Conservation (phyloP, 2,113 vertebrate genomes). For the Hippoglossus stenolepis region DNA sequence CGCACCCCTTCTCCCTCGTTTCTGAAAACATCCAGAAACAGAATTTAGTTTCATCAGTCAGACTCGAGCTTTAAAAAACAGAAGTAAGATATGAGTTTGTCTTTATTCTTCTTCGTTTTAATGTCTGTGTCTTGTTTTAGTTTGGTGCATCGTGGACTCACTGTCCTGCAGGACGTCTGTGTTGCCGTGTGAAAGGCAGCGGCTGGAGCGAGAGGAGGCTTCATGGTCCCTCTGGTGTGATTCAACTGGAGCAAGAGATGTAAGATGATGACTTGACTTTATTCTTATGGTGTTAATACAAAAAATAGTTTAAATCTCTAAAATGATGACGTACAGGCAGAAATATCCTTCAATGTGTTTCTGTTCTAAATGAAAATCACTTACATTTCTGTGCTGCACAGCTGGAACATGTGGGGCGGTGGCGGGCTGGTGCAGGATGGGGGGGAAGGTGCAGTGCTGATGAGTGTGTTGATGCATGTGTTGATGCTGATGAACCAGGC, state of each 20-base stretch:
- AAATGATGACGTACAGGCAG: background rate
- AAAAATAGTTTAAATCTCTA: background rate
- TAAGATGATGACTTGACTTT: background rate
- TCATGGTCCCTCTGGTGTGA: slow-evolving; percentile 84
- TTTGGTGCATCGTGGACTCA: slow-evolving; percentile 56
- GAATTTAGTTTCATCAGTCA: background rate
- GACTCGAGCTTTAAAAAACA: background rate
- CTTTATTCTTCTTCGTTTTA: background rate
- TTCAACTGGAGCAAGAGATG: slow-evolving; percentile 80
- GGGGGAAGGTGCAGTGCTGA: slow-evolving; percentile 83
- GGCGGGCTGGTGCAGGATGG: slow-evolving; percentile 73
- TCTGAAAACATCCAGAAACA: slow-evolving; percentile 74
- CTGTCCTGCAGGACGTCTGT: slow-evolving; percentile 89
- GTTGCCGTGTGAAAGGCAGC: slow-evolving; percentile 82
- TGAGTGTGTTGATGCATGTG: slow-evolving; percentile 84
- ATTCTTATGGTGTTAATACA: background rate
- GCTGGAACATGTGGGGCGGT: slow-evolving; percentile 42
- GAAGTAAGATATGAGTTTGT: background rate
- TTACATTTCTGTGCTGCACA: slow-evolving; percentile 59
- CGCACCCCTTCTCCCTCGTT: slow-evolving; percentile 88
- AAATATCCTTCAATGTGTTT: background rate
- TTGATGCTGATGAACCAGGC: slow-evolving; percentile 38
- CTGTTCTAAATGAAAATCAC: background rate
- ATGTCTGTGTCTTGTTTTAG: background rate
- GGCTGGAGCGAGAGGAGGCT: slow-evolving; percentile 85